Conservation (phyloP, 2,888 invertebrate genomes). For the Ephialtes manifestator region DNA sequence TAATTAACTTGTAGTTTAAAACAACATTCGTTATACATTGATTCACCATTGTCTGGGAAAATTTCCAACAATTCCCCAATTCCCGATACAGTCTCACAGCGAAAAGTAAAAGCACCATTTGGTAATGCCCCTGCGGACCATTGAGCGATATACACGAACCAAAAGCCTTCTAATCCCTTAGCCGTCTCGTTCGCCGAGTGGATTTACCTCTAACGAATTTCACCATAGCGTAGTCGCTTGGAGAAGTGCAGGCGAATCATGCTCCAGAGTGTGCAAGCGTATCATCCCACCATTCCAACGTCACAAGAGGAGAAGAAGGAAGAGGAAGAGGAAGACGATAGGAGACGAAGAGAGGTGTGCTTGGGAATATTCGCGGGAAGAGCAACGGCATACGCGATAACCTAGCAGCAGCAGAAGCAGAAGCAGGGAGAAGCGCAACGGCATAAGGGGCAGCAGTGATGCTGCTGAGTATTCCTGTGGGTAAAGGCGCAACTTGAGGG, state of each 20-base stretch:
- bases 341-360: conserved; percentile 30
- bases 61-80: neutral
- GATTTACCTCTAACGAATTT: conserved; percentile 57
- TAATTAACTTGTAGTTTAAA: too few relatives aligned
- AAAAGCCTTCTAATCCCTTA: conserved; percentile 65
- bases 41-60: too few relatives aligned
- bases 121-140: conserved; percentile 16
- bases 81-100: neutral
- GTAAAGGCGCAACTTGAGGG: conserved; percentile 42
- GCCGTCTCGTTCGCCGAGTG: conserved; percentile 16
- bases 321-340: neutral
- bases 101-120: neutral
- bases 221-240: conserved; percentile 21
- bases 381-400: conserved; percentile 61
- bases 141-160: conserved; percentile 55
- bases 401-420: conserved; percentile 55
- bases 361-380: conserved; percentile 57
- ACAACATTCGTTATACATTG: too few relatives aligned
- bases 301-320: neutral
- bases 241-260: neutral
- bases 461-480: conserved; percentile 50
- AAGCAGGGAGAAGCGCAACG: conserved; percentile 49
- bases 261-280: neutral
- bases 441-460: conserved; percentile 38
- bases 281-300: neutral